phyloP scores from a whole-genome alignment of 1,140 invertebrate genomes.

The Drosophila parabipectinata region DNA sequence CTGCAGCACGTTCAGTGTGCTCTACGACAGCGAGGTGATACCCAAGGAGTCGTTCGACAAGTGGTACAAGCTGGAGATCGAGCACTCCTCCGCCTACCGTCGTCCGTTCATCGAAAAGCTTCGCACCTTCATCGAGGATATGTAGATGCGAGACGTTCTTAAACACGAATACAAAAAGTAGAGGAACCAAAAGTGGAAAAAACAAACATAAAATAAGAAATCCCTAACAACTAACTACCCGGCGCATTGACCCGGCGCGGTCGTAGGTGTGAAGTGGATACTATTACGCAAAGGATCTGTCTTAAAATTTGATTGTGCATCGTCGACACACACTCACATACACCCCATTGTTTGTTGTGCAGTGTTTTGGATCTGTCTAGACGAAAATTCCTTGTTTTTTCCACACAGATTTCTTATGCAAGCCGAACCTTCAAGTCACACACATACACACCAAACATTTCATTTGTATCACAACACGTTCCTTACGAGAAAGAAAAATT shows the following conservation, averaged over 20 bases:
- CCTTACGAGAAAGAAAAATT: conserved; percentile 34
- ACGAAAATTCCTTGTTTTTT: conserved; percentile 47
- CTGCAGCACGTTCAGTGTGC: conserved; percentile 55
- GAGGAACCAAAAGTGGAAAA: conserved; percentile 1
- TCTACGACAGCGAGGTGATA: conserved; percentile 72
- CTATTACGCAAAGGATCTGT: conserved; percentile 15
- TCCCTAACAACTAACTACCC: too few relatives aligned
- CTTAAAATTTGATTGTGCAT: conserved; percentile 6
- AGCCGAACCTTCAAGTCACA: conserved; percentile 16
- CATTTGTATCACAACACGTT: conserved; percentile 45
- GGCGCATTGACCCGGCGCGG: conserved; percentile 29
- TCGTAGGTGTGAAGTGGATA: conserved; percentile 21
- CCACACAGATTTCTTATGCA: conserved; percentile 35
- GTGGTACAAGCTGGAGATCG: conserved; percentile 63
- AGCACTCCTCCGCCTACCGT: conserved; percentile 32
- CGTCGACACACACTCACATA: conserved; percentile 8
- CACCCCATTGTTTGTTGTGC: conserved; percentile 27
- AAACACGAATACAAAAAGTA: background rate
- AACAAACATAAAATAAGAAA: conserved; percentile 4
- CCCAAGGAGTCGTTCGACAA: conserved; percentile 72
- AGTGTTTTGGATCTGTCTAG: conserved; percentile 33
- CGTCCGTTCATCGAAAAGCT: conserved; percentile 50
- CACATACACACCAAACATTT: conserved; percentile 18
- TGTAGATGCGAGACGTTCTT: conserved; percentile 23
- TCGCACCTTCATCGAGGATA: conserved; percentile 59